These are phyloP conservation scores for Phrynocephalus versicolor DNA, from an alignment of 2,113 vertebrate genomes.

Conservation along the genomic window DNA sequence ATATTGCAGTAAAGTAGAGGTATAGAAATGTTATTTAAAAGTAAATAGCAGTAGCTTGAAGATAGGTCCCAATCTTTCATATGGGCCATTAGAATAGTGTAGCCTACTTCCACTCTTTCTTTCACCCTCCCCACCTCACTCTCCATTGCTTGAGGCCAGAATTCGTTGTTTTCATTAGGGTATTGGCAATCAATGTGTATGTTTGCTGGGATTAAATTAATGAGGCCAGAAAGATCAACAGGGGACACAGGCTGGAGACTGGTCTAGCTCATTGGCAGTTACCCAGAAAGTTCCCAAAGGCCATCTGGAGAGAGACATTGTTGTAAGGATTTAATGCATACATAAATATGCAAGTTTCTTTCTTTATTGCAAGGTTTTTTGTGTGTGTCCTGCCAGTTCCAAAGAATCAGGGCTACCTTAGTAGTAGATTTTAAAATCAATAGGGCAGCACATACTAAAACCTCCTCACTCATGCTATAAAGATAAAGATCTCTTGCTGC, in stretches of 20 bases:
- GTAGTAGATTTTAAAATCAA: neutral
- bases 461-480: neutral
- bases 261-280: neutral
- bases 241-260: neutral
- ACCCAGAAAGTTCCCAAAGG: slow-evolving; percentile 25
- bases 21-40: slow-evolving; percentile 37
- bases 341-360: neutral
- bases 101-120: slow-evolving; percentile 23
- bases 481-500: neutral
- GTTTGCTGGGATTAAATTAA: slow-evolving; percentile 43
- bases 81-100: slow-evolving; percentile 28
- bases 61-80: slow-evolving; percentile 54
- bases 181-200: slow-evolving; percentile 58
- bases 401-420: neutral
- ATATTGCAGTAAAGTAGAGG: slow-evolving; percentile 61
- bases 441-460: neutral
- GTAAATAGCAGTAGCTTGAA: slow-evolving; percentile 56
- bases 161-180: slow-evolving; percentile 49
- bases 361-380: no score
- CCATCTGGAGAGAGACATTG: neutral
- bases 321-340: neutral
- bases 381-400: neutral
- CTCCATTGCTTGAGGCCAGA: slow-evolving; percentile 26
- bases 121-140: neutral
- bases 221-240: slow-evolving; percentile 51